phyloP scores from a whole-genome alignment of 2,888 invertebrate genomes.

The Vanessa cardui region DNA sequence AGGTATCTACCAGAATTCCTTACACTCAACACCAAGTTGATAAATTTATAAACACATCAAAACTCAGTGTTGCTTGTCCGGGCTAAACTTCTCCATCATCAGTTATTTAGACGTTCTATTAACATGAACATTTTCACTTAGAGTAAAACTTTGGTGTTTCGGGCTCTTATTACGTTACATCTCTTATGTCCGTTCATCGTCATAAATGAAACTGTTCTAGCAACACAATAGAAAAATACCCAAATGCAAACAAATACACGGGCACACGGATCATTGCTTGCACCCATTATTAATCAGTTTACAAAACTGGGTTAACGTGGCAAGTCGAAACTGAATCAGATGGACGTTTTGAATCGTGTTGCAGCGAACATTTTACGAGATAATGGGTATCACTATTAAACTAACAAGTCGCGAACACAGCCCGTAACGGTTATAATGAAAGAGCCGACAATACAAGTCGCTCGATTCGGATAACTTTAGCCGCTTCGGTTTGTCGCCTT shows the following conservation, averaged over 20 bases:
- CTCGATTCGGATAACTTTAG: not conserved
- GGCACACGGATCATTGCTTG: not conserved
- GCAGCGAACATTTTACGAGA: conserved; percentile 15
- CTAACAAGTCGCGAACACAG: conserved; percentile 29
- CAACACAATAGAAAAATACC: not conserved
- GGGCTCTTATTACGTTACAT: no score
- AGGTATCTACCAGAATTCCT: no score
- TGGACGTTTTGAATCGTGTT: conserved; percentile 1
- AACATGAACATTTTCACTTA: no score
- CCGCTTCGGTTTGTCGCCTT: conserved; percentile 9
- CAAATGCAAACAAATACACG: not conserved
- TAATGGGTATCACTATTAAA: conserved; percentile 29
- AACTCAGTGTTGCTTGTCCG: no score
- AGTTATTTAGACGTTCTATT: no score
- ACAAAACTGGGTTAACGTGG: conserved; percentile 1
- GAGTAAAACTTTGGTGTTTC: no score
- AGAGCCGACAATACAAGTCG: conserved; percentile 17
- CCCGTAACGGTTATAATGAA: conserved; percentile 26
- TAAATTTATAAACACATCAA: no score
- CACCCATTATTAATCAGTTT: conserved; percentile 1
- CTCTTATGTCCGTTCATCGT: no score
- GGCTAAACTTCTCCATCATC: no score
- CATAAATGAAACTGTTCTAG: not conserved
- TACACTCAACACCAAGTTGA: no score
- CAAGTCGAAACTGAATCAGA: not conserved